Evolutionary conservation across 1,140 invertebrate genomes (phyloP), one percentile per base, ranked within the genome.

Genomic region (Cydia amplana): DNA sequence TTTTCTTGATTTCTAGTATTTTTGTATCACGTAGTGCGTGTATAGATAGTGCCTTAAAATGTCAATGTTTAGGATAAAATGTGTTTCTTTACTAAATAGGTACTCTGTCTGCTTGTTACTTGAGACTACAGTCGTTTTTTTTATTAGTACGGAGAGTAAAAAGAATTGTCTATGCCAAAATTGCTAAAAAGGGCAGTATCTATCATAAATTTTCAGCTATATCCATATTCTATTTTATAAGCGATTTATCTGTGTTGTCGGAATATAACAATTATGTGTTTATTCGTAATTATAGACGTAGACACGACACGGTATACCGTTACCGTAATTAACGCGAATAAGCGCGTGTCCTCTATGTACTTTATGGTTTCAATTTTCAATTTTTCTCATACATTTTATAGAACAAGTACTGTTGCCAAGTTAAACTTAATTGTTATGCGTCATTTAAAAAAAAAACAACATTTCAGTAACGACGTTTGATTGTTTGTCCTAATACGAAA

Each of bases 21-120:
- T 70, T 70, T 36, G 36, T 70, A 70, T 36, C 36, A 10, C 28
- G 64, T 32, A 67, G 28, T 25, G 32, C 65, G 65, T 70, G 65
- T 70, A 70, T 70, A 70, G 65, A 70, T 70, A 70, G 65, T 70
- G 65, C 65, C 65, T 70, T 70, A 36, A 36, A 70, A 70, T 43
- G 65, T 70, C 65, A 70, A 70, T 70, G 65, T 70, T n/a, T 70
- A 70, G n/a, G 20, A 60, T 60, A 18, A 60, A 60, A 60, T 7
- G 55, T 60, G 10, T 23, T 60, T 18, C 16, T 51, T 60, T 23
- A 60, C 16, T 55, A 4, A 14, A 55, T 55, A n/a, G n/a, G n/a
- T n/a, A 55, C 10, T 12, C 4, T 20, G 9, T 60, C 20, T 23
- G 7, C 9, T 10, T 5, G 7, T 23, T 23, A 12, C 6, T 23